A percentile compares a stretch with the other conserved stretches of the same genome.
Evolutionary conservation across 2,113 vertebrate species (phyloP).

Genomic region (Panurus biarmicus): DNA sequence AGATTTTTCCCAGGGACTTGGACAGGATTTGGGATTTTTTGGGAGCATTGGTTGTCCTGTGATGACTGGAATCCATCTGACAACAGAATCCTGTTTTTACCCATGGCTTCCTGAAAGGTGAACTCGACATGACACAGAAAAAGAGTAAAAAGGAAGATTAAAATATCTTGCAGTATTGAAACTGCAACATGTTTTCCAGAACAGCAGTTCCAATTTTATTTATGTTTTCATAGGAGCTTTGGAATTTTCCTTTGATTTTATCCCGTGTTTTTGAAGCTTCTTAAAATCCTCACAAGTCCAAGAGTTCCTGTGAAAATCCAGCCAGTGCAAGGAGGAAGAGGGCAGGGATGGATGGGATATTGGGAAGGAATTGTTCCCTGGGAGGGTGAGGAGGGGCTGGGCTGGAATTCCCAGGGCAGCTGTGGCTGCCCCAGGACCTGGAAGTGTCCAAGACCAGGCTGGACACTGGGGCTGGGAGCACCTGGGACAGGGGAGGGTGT

Average conservation of each 20-base stretch:
- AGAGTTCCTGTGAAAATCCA: not conserved
- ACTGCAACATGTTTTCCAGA: not conserved
- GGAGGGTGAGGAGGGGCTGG: not conserved
- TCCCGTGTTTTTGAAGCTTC: not conserved
- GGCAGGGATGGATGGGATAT: too few relatives aligned
- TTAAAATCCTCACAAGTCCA: not conserved
- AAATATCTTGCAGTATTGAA: not conserved
- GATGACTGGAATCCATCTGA: not conserved
- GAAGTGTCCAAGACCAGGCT: rapidly evolving
- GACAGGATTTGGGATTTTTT: not conserved
- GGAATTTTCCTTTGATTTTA: not conserved
- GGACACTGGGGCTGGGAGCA: not conserved
- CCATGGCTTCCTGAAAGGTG: not conserved
- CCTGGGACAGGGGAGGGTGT: not conserved
- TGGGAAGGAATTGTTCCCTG: not conserved
- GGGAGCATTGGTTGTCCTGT: not conserved
- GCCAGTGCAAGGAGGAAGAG: not conserved
- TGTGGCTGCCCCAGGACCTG: not conserved
- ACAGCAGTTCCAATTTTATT: not conserved
- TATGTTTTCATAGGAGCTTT: not conserved
- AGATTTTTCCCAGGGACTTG: not conserved
- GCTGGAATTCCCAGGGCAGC: not conserved
- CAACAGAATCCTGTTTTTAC: not conserved
- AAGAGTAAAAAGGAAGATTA: not conserved
- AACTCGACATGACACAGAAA: not conserved